Evolutionary conservation across 23 tunicate species (phyloP).

Genomic region (Styela clava): DNA sequence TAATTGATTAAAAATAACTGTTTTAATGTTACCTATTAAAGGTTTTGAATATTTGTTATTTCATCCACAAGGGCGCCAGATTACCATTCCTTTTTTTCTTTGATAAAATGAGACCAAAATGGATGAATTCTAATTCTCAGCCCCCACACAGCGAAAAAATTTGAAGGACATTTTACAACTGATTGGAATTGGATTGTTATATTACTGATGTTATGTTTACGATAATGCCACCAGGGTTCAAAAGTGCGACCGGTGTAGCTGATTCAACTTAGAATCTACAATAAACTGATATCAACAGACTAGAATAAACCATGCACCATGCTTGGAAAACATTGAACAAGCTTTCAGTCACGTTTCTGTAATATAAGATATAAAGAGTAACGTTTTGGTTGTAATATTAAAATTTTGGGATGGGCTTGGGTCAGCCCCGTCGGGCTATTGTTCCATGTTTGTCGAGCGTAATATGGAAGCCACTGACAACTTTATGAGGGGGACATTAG

Average conservation of each 20-base stretch:
- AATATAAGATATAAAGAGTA: neutral
- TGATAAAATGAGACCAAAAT: no score
- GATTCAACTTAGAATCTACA: no score
- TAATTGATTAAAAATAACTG: no score
- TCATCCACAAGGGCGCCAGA: no score
- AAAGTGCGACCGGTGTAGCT: no score
- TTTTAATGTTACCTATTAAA: no score
- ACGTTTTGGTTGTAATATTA: constrained; percentile 1
- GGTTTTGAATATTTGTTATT: no score
- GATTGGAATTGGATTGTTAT: neutral
- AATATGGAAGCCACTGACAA: constrained; percentile 26
- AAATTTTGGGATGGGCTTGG: constrained; percentile 16
- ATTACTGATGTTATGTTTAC: constrained; percentile 4
- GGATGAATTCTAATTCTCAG: no score
- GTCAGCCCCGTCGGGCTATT: constrained; percentile 3
- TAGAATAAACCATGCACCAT: no score
- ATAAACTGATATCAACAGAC: no score
- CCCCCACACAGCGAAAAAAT: neutral
- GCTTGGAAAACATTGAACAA: neutral
- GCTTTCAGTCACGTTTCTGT: neutral
- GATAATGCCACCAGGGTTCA: constrained; percentile 8
- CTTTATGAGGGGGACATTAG: constrained; percentile 34
- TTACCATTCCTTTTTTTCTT: no score
- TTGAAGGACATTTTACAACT: constrained; percentile 1
- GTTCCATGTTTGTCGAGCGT: constrained; percentile 28